phyloP scores from a whole-genome alignment of 2,888 invertebrate genomes.

The Seira sanloemensis region DNA sequence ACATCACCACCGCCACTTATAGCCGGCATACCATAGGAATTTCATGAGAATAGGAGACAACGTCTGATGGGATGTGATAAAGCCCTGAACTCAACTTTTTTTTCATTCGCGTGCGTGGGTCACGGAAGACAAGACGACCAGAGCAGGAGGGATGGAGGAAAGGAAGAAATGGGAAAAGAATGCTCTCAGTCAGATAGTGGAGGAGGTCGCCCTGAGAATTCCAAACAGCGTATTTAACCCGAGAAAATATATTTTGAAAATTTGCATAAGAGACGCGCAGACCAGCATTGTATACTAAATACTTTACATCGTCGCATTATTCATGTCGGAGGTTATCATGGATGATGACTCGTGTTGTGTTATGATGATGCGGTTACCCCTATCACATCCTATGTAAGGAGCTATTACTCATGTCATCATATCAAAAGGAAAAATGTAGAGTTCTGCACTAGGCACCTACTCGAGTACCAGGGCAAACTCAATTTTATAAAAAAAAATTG shows the following conservation, averaged over 20 bases:
- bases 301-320: conserved; percentile 26
- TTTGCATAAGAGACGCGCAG: neutral
- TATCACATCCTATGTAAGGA: neutral
- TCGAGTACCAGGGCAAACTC: no score
- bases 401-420: neutral
- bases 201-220: neutral
- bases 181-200: neutral
- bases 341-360: neutral
- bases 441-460: no score
- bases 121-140: neutral
- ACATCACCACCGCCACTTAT: conserved; percentile 27
- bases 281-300: neutral
- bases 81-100: conserved; percentile 34
- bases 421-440: no score
- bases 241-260: no score
- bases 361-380: neutral
- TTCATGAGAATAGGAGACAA: conserved; percentile 54
- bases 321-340: conserved; percentile 21
- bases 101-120: neutral
- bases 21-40: conserved; percentile 19
- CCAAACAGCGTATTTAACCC: neutral
- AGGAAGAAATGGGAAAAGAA: neutral
- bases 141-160: neutral
- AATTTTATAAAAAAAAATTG: no score
- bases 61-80: conserved; percentile 66